A percentile compares a stretch with the other conserved stretches of the same genome.
These are phyloP conservation scores for Telmatherina bonti DNA, from an alignment of 2,797 vertebrate species.

Conservation along the genomic window DNA sequence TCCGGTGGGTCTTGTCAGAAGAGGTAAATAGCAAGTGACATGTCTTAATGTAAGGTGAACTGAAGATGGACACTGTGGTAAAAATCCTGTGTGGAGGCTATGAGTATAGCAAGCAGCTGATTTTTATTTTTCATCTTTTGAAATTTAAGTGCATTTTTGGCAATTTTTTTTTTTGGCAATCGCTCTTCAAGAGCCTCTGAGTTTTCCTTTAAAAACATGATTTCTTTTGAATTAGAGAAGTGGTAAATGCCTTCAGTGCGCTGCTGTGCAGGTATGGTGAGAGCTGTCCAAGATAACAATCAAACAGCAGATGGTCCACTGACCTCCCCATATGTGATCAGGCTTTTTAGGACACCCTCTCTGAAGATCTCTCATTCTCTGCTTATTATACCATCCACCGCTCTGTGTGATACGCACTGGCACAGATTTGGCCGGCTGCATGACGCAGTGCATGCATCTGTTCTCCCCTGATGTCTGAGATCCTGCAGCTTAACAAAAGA, in stretches of 20 bases:
- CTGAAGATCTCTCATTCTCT: slow-evolving; percentile 66
- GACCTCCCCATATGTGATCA: slow-evolving; percentile 75
- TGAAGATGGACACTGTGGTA: background rate
- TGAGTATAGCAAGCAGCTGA: background rate
- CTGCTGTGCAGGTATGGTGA: slow-evolving; percentile 63
- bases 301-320: slow-evolving; percentile 72
- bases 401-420: slow-evolving; percentile 50
- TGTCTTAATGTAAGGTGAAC: slow-evolving; percentile 59
- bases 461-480: slow-evolving; percentile 28
- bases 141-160: slow-evolving; percentile 25
- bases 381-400: slow-evolving; percentile 58
- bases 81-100: background rate
- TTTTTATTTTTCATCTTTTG: no score
- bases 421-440: slow-evolving; percentile 51
- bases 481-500: slow-evolving; percentile 32
- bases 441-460: slow-evolving; percentile 51
- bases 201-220: background rate
- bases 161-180: slow-evolving; percentile 1
- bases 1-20: slow-evolving; percentile 57
- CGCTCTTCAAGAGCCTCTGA: slow-evolving; percentile 19
- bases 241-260: slow-evolving; percentile 29
- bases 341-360: slow-evolving; percentile 65
- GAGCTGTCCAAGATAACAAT: slow-evolving; percentile 64
- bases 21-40: slow-evolving; percentile 64
- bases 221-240: background rate